A percentile compares a stretch with the other conserved stretches of the same genome.
These are phyloP conservation scores for Nemurella pictetii DNA, from an alignment of 2,888 invertebrate genomes.

Conservation along the genomic window DNA sequence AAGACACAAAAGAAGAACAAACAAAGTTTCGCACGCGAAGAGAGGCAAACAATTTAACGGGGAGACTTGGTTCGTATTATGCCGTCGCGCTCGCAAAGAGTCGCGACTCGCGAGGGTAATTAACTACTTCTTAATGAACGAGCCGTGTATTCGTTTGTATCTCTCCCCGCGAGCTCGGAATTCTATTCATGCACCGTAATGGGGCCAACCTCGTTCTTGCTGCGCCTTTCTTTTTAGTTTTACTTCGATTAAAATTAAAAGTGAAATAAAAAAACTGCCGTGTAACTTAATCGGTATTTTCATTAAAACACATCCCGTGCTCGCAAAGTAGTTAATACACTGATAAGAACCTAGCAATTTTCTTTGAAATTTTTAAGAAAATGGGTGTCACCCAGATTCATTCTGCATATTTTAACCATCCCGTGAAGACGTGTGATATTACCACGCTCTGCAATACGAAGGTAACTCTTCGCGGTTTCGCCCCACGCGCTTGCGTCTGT, in stretches of 20 bases:
- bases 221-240: not conserved
- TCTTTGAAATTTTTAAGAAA: no score
- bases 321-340: no score
- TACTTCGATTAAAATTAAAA: not conserved
- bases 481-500: no score
- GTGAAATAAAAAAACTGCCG: no score
- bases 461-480: no score
- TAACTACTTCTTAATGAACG: not conserved
- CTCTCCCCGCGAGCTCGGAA: not conserved
- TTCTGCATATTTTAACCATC: no score
- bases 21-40: not conserved
- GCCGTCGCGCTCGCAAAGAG: not conserved
- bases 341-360: no score
- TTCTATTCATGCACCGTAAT: not conserved
- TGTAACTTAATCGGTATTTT: not conserved
- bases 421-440: no score
- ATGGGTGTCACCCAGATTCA: no score
- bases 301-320: not conserved
- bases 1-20: not conserved
- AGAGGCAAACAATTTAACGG: not conserved
- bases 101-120: not conserved
- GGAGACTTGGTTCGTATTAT: not conserved
- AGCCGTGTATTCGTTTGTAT: not conserved
- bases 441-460: no score
- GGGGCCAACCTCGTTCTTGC: not conserved